Evolutionary conservation across 2,797 vertebrate genomes (phyloP), one percentile per base, ranked within the genome.

Genomic region (Salarias fasciatus): DNA sequence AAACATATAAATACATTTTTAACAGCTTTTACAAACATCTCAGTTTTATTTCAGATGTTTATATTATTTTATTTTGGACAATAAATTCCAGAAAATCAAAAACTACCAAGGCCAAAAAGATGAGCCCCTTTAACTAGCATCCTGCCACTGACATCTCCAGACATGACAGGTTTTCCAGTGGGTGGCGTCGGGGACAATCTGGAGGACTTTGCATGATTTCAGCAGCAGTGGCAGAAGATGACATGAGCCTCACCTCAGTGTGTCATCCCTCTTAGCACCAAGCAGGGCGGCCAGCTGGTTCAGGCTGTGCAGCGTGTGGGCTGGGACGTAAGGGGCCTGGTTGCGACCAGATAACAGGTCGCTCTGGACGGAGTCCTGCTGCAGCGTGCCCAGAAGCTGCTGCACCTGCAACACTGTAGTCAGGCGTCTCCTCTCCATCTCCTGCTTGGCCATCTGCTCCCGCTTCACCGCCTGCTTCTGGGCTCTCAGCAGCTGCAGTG

Each of bases 371-470:
- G 96, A 93, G 29, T 96, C 94, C 80, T 93, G 93, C 65, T 92
- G 89, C 71, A 99, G 89, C 63, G 91, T 93, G 78, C 90, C 89
- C 6, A 99, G 92, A 61, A 99, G 88, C 60, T 96, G 94, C 84
- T 97, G 95, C 38, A 96, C 79, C 80, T 98, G 94, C 57, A 99
- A 95, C 47, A 98, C 86, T 0, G 87, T 90, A 60, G 90, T 79
- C 64, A 99, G 86, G 0, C 93, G 94, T 40, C 87, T 93, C 86
- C 91, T 93, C 77, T 99, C 97, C 0, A 72, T 86, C 79, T 96
- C 96, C 15, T 85, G 73, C 79, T 89, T 95, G 7, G 79, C 5
- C 10, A 92, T 35, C 53, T 94, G 94, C 69, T 99, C 95, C 56
- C 88, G 93, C 74, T 91, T 89, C 69, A 87, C 86, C 0, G 90